phyloP scores from a whole-genome alignment of 2,113 vertebrate genomes.

The Neotoma lepida region DNA sequence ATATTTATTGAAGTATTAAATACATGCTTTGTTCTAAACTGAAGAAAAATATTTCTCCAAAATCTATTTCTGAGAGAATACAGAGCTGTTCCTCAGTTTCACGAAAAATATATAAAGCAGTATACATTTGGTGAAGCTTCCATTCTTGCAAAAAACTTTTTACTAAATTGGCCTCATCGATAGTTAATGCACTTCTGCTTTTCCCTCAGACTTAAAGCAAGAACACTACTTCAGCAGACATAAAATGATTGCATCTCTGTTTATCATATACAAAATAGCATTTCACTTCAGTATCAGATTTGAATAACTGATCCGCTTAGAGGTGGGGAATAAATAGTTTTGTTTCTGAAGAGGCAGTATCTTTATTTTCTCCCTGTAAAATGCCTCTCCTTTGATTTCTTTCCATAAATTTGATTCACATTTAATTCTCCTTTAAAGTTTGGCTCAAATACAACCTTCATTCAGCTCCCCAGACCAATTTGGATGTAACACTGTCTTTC shows the following conservation, averaged over 20 bases:
- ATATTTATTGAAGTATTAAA: slow-evolving; percentile 29
- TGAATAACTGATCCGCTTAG: background rate
- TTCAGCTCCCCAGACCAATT: background rate
- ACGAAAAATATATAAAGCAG: background rate
- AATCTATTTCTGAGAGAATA: background rate
- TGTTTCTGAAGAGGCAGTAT: background rate
- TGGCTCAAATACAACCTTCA: background rate
- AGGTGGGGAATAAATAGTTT: background rate
- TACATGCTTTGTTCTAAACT: background rate
- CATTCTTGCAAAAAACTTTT: background rate
- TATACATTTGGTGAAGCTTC: background rate
- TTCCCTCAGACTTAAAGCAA: background rate
- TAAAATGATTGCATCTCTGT: background rate
- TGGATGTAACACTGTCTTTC: too few relatives aligned
- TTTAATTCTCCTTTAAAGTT: background rate
- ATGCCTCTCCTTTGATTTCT: background rate
- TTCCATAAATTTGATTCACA: background rate
- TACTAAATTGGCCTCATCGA: background rate
- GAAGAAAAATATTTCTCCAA: slow-evolving; percentile 1
- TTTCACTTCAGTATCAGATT: background rate
- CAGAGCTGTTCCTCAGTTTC: background rate
- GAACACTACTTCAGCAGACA: background rate
- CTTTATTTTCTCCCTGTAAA: background rate
- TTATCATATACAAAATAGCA: background rate
- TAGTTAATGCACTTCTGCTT: slow-evolving; percentile 2